Conservation (phyloP, 2,888 invertebrate species). For the Callyntrura guangdongensis region DNA sequence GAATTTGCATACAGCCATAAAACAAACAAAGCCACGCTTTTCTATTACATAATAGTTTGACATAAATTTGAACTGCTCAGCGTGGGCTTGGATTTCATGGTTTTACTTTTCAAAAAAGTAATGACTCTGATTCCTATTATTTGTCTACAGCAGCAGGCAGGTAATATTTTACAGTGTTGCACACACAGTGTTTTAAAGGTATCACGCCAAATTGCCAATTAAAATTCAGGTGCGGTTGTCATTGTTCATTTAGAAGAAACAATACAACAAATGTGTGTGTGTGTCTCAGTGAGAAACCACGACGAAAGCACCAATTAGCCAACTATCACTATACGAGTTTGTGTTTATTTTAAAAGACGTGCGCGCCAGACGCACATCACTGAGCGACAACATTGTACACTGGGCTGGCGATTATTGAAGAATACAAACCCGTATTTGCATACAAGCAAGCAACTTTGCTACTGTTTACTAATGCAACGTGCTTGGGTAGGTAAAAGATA, state of each 20-base stretch:
- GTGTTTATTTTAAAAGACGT: background rate
- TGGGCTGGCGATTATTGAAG: background rate
- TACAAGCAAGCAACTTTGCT: background rate
- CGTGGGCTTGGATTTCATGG: conserved; percentile 37
- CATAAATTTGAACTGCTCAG: conserved; percentile 66
- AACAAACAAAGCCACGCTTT: conserved; percentile 4
- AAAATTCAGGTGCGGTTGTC: conserved; percentile 73
- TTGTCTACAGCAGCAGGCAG: conserved; percentile 19
- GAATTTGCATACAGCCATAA: background rate
- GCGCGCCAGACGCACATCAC: background rate
- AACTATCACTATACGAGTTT: conserved; percentile 29
- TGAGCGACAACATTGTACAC: background rate
- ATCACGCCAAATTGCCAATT: conserved; percentile 62
- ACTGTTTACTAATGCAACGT: too few species aligned
- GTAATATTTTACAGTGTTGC: background rate
- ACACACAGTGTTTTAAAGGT: background rate
- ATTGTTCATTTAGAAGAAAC: conserved; percentile 64
- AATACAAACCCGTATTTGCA: background rate
- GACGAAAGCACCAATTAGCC: conserved; percentile 37
- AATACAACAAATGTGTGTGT: conserved; percentile 55
- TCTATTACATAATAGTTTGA: conserved; percentile 65
- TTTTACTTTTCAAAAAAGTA: conserved; percentile 25
- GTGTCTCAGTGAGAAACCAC: conserved; percentile 61
- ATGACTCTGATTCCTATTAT: background rate
- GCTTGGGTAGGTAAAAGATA: too few species aligned